Evolutionary conservation across 2,113 vertebrate genomes (phyloP).

Genomic region (Forbesichthys papilliferus): DNA sequence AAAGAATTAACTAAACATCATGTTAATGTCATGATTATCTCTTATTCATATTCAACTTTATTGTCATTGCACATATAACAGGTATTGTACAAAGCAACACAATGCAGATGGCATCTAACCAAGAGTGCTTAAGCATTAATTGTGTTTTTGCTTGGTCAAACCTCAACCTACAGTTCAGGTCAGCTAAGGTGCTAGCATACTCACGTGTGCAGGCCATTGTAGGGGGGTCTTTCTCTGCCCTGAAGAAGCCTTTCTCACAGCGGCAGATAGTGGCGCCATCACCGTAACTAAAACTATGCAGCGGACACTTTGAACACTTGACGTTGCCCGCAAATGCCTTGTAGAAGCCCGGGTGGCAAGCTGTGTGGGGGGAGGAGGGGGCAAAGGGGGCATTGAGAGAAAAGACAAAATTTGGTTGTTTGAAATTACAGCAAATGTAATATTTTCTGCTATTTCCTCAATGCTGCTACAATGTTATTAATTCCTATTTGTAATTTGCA

Average conservation of each 20-base stretch:
- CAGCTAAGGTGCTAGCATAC: slow-evolving; percentile 44
- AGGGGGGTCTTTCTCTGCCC: slow-evolving; percentile 91
- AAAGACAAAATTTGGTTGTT: slow-evolving; percentile 3
- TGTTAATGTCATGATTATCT: no score
- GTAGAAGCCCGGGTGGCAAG: slow-evolving; percentile 92
- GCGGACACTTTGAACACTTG: slow-evolving; percentile 94
- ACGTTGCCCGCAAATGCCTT: slow-evolving; percentile 93
- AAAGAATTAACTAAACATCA: no score
- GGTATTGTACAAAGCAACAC: no score
- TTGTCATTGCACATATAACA: no score
- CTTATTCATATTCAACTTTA: no score
- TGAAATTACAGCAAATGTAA: background rate
- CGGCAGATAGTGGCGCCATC: slow-evolving; percentile 87
- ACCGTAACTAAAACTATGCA: slow-evolving; percentile 86
- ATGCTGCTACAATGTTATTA: background rate
- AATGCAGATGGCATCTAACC: no score
- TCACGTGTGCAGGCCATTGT: slow-evolving; percentile 97
- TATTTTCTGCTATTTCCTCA: no score
- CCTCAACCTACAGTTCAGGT: background rate
- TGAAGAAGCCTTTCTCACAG: slow-evolving; percentile 90
- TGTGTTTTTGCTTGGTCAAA: no score
- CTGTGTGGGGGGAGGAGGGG: slow-evolving; percentile 64
- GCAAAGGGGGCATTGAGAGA: slow-evolving; percentile 12
- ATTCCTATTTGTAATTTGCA: background rate
- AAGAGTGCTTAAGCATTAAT: background rate